A percentile compares a stretch with the other conserved stretches of the same genome.
phyloP scores from a whole-genome alignment of 2,888 invertebrate genomes.

The Blastobasis adustella region DNA sequence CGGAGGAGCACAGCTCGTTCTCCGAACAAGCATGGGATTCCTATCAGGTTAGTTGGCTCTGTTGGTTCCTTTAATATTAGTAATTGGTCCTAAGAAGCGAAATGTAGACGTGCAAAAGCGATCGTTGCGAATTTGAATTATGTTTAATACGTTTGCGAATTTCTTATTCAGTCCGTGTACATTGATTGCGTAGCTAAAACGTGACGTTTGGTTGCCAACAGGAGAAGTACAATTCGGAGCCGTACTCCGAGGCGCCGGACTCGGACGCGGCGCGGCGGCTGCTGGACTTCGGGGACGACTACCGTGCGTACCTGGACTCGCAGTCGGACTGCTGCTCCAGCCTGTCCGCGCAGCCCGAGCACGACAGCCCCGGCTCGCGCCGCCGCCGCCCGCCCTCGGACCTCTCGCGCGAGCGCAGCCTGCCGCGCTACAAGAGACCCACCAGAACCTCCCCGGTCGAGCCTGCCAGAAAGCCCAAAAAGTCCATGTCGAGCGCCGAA shows the following conservation, averaged over 20 bases:
- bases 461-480: conserved; percentile 59
- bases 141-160: not conserved
- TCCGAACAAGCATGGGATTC: conserved; percentile 97
- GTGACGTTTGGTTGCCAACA: conserved; percentile 47
- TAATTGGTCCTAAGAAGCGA: no score
- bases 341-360: conserved; percentile 78
- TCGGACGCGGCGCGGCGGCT: conserved; percentile 88
- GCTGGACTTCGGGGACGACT: conserved; percentile 92
- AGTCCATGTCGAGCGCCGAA: conserved; percentile 68
- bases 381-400: conserved; percentile 61
- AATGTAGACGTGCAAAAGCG: not conserved
- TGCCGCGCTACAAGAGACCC: conserved; percentile 55
- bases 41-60: conserved; percentile 80
- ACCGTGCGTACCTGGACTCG: conserved; percentile 90
- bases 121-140: not conserved
- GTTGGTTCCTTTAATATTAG: no score
- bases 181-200: not conserved
- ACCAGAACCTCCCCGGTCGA: conserved; percentile 54
- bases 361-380: conserved; percentile 54
- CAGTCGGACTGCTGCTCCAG: conserved; percentile 92
- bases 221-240: conserved; percentile 94
- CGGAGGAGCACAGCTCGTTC: conserved; percentile 86
- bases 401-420: conserved; percentile 42
- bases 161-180: not conserved
- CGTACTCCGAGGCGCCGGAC: conserved; percentile 90